A percentile compares a stretch with the other conserved stretches of the same genome.
Evolutionary conservation across 2,888 invertebrate genomes (phyloP).

Genomic region (Sinopyrophorus schimmeli): DNA sequence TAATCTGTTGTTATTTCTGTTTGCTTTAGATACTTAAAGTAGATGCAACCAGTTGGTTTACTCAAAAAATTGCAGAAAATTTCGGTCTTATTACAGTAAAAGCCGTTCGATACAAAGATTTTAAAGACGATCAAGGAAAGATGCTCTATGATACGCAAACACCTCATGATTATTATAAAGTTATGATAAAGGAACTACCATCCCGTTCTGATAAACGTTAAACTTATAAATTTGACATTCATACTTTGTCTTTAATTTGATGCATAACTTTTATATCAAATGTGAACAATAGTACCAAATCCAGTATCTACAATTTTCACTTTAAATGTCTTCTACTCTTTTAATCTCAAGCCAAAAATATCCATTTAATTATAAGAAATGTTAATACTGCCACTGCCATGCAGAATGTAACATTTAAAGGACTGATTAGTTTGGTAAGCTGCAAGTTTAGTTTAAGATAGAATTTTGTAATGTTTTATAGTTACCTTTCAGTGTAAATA

Average conservation of each 20-base stretch:
- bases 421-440: constrained; percentile 1
- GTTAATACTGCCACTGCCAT: constrained; percentile 57
- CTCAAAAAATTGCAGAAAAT: constrained; percentile 73
- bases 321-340: too few species aligned
- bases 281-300: too few species aligned
- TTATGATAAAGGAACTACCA: constrained; percentile 41
- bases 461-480: too few species aligned
- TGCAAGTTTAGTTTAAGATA: too few species aligned
- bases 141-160: constrained; percentile 65
- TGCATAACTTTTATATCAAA: too few species aligned
- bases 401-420: constrained; percentile 53
- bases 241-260: too few species aligned
- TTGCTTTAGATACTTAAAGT: constrained; percentile 72
- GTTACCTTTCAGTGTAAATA: too few species aligned
- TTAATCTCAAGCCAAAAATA: too few species aligned
- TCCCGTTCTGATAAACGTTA: constrained; percentile 27
- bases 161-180: constrained; percentile 67
- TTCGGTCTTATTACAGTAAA: constrained; percentile 67
- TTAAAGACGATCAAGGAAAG: constrained; percentile 63
- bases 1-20: too few species aligned
- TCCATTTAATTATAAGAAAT: constrained; percentile 45
- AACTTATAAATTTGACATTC: too few species aligned
- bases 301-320: too few species aligned
- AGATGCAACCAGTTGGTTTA: constrained; percentile 79
- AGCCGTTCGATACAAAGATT: constrained; percentile 71